These are phyloP conservation scores for Atlantisia rogersi DNA, from an alignment of 2,113 vertebrate genomes.

Conservation along the genomic window DNA sequence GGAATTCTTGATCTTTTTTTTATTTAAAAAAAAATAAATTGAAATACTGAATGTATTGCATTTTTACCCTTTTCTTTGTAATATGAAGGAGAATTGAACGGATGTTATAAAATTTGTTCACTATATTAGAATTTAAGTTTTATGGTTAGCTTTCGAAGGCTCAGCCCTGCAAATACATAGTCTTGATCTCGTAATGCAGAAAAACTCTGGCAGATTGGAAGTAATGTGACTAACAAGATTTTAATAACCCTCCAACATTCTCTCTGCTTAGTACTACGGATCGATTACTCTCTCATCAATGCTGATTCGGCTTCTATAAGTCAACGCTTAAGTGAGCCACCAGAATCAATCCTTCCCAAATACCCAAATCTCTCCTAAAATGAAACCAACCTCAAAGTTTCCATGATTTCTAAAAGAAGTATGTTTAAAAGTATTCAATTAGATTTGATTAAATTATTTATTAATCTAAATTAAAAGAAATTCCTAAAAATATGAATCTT, in stretches of 20 bases:
- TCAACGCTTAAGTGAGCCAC: background rate
- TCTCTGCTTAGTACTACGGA: background rate
- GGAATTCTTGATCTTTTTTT: background rate
- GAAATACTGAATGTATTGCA: background rate
- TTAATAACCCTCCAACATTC: background rate
- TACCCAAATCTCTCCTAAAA: background rate
- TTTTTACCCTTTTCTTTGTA: background rate
- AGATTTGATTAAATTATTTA: background rate
- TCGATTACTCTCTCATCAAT: background rate
- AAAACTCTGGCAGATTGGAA: background rate
- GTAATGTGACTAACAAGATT: background rate
- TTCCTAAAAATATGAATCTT: background rate
- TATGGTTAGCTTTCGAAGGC: background rate
- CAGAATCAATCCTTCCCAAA: background rate
- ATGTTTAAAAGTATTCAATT: background rate
- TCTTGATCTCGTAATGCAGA: background rate
- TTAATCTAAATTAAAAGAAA: background rate
- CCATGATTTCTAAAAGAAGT: background rate
- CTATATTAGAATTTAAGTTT: background rate
- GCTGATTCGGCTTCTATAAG: background rate
- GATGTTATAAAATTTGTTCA: background rate
- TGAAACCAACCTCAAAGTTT: background rate
- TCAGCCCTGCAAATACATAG: background rate
- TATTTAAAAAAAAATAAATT: too few species aligned
- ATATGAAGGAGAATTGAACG: background rate